Percentiles rank a stretch among this genome's conserved stretches.
Evolutionary conservation across 2,113 vertebrate species (phyloP).

Genomic region (Tinamus guttatus): DNA sequence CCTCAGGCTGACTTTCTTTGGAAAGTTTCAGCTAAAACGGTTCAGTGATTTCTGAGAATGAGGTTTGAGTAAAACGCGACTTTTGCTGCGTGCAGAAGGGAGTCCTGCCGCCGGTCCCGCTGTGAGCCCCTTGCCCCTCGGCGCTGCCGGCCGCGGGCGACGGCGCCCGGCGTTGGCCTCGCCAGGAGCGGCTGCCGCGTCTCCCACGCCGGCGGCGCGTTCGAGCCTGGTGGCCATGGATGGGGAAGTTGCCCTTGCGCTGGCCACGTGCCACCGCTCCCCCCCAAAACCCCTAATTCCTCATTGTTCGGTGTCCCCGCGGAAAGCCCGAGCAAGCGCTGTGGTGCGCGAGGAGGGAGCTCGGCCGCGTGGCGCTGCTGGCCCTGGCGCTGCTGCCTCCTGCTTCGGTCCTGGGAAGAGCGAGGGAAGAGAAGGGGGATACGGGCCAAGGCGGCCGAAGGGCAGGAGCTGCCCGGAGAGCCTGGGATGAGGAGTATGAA

Average conservation of each 20-base stretch:
- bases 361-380: no score
- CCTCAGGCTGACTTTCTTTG: constrained; percentile 67
- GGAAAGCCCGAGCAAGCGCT: neutral
- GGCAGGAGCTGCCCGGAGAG: neutral
- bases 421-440: neutral
- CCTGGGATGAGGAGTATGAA: neutral
- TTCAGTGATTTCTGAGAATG: constrained; percentile 67
- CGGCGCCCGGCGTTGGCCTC: neutral
- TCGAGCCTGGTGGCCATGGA: constrained; percentile 12
- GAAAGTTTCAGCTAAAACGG: constrained; percentile 69
- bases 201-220: neutral
- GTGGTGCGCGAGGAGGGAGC: fast-evolving
- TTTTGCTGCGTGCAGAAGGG: constrained; percentile 30
- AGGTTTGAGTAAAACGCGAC: constrained; percentile 40
- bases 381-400: fast-evolving
- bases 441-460: neutral
- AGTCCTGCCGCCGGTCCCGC: constrained; percentile 7
- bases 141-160: fast-evolving
- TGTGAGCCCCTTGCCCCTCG: neutral
- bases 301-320: constrained; percentile 54
- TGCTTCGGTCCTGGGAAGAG: neutral
- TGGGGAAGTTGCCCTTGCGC: neutral
- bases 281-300: neutral
- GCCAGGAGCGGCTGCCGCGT: neutral
- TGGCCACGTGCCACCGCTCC: constrained; percentile 13